phyloP scores from a whole-genome alignment of 2,113 vertebrate genomes.

The Uropsilus gracilis region DNA sequence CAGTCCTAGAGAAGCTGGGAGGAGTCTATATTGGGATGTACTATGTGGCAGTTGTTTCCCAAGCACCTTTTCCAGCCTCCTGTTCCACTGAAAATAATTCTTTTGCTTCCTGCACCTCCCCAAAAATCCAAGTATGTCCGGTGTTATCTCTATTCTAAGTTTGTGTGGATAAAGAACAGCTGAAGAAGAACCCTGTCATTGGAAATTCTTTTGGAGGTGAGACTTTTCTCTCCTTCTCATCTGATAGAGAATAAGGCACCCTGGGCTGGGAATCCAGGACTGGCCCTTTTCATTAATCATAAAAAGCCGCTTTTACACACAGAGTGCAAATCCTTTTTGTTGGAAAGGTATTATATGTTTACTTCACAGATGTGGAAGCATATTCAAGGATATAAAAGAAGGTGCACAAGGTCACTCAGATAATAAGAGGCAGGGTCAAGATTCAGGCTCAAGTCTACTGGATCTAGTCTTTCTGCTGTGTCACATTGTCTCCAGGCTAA shows the following conservation, averaged over 20 bases:
- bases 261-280: background rate
- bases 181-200: background rate
- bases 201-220: constrained; percentile 25
- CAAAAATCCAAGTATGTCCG: constrained; percentile 56
- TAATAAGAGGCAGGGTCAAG: too few relatives aligned
- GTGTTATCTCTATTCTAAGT: constrained; percentile 42
- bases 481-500: background rate
- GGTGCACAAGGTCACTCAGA: background rate
- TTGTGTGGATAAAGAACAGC: constrained; percentile 46
- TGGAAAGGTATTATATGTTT: background rate
- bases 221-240: constrained; percentile 41
- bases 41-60: constrained; percentile 48
- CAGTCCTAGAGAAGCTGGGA: background rate
- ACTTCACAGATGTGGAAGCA: constrained; percentile 41
- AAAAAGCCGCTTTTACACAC: background rate
- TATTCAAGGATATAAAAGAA: constrained; percentile 57
- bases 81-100: constrained; percentile 68
- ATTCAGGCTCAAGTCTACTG: background rate
- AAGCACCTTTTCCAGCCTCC: constrained; percentile 59
- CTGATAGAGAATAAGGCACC: background rate
- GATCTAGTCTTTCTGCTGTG: background rate
- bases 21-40: constrained; percentile 38
- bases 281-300: background rate
- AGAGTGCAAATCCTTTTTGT: background rate
- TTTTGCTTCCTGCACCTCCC: constrained; percentile 66